Base-by-base conservation (phyloP, 2,888 invertebrate genomes). In the Lagria hirta region DNA sequence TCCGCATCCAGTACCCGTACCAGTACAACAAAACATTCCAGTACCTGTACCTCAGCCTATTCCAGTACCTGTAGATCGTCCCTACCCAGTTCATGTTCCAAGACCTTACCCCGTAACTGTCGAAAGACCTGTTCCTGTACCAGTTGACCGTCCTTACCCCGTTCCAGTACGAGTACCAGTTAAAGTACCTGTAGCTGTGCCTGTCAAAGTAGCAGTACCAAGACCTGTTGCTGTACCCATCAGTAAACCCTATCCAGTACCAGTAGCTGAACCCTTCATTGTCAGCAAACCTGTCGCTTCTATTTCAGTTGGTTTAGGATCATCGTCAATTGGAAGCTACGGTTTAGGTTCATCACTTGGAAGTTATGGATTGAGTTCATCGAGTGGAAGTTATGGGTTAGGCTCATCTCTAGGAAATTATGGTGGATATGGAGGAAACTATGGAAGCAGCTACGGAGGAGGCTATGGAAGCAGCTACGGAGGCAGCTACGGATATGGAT, bases 1-100 rank as follows among this genome's bases (percentile, higher is more conserved):
- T n/a, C 73, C 76, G 1, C 74, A 77, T 42, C 76, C 78, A 8
- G 75, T 75, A 24, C 73, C 77, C 10, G 74, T 76, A 4, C 64
- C 71, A 8, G 75, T 78, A 20, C 75, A 75, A 52, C 74, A 75
- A 42, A 72, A 73, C 38, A 66, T 75, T n/a, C 72, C 75, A 10
- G 73, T 74, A 4, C 72, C 75, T 1, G 66, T 70, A 7, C 69
- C 67, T 23, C 66, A 68, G 16, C 62, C 68, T 21, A 67, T 76
- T 34, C 50, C 69, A 5, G 73, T 75, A 21, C 75, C 76, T 36
- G 75, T 77, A 20, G 74, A 75, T 51, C 73, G 72, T 49, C 73
- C 74, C 5, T 70, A 70, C 50, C 68, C 73, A 24, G 69, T 70
- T 12, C 62, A 61, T 46, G 68, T 80, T 1, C 75, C 75, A 1